Percentiles rank a stretch among this genome's conserved stretches.
These are phyloP conservation scores for Amphiduros pacificus DNA, from an alignment of 2,888 invertebrate species.

Conservation along the genomic window DNA sequence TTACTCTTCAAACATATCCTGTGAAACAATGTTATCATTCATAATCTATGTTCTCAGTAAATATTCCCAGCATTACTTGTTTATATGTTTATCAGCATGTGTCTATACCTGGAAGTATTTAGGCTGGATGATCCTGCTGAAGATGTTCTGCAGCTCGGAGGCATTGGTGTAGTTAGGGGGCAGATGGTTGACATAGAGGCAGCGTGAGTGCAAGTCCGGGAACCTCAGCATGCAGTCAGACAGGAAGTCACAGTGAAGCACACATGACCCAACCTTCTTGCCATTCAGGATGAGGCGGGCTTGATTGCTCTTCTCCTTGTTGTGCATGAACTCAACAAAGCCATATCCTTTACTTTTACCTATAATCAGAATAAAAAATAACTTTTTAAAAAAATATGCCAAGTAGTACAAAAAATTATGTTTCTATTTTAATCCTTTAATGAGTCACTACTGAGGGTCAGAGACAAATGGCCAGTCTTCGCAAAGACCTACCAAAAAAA, in stretches of 20 bases:
- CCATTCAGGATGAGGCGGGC: constrained; percentile 62
- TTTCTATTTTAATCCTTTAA: too few relatives aligned
- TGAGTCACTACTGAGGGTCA: too few relatives aligned
- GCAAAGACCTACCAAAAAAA: too few relatives aligned
- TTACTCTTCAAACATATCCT: too few relatives aligned
- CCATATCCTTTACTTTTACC: constrained; percentile 65
- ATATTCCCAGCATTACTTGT: too few relatives aligned
- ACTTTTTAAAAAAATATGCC: too few relatives aligned
- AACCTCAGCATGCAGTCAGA: constrained; percentile 61
- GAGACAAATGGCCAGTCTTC: too few relatives aligned
- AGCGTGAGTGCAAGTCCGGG: constrained; percentile 63
- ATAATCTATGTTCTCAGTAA: too few relatives aligned
- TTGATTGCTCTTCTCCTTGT: constrained; percentile 61
- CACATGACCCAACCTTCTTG: constrained; percentile 53
- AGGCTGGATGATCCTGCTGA: constrained; percentile 62
- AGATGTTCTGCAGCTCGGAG: constrained; percentile 62
- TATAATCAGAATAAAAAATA: constrained; percentile 34
- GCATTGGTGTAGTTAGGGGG: constrained; percentile 63
- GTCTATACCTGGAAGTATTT: constrained; percentile 58
- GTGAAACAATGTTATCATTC: too few relatives aligned
- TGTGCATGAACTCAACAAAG: constrained; percentile 63
- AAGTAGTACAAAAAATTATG: too few relatives aligned
- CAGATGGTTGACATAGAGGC: constrained; percentile 63
- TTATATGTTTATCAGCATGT: neutral
- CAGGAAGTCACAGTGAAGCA: constrained; percentile 63